These are phyloP conservation scores for Salticus scenicus DNA, from an alignment of 2,888 invertebrate genomes.

Conservation along the genomic window DNA sequence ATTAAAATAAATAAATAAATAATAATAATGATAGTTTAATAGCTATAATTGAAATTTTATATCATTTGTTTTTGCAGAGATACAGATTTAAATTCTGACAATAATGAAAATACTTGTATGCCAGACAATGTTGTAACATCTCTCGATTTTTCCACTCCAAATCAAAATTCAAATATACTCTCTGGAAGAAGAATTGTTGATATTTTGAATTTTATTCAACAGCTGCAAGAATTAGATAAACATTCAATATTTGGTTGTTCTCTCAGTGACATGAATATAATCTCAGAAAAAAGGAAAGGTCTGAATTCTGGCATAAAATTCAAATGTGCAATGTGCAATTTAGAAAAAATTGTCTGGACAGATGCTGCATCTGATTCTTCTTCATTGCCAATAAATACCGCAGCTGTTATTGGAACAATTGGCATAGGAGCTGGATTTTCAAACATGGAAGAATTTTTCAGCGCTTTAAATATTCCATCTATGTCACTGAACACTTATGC, in stretches of 20 bases:
- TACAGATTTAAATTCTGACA: no score
- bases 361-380: not conserved
- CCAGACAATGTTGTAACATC: no score
- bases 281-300: not conserved
- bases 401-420: not conserved
- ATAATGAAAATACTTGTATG: no score
- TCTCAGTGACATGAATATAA: not conserved
- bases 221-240: not conserved
- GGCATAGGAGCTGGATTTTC: not conserved
- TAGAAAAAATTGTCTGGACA: not conserved
- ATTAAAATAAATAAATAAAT: no score
- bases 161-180: no score
- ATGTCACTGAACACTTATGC: not conserved
- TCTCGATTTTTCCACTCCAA: no score
- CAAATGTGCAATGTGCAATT: not conserved
- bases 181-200: not conserved
- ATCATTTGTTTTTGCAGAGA: no score
- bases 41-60: no score
- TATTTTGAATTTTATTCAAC: not conserved
- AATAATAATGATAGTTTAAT: no score
- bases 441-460: constrained; percentile 7
- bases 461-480: not conserved
- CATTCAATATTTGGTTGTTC: not conserved
- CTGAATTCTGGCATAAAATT: not conserved
- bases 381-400: not conserved